These are phyloP conservation scores for Elegia similella DNA, from an alignment of 2,888 invertebrate genomes.

Conservation along the genomic window DNA sequence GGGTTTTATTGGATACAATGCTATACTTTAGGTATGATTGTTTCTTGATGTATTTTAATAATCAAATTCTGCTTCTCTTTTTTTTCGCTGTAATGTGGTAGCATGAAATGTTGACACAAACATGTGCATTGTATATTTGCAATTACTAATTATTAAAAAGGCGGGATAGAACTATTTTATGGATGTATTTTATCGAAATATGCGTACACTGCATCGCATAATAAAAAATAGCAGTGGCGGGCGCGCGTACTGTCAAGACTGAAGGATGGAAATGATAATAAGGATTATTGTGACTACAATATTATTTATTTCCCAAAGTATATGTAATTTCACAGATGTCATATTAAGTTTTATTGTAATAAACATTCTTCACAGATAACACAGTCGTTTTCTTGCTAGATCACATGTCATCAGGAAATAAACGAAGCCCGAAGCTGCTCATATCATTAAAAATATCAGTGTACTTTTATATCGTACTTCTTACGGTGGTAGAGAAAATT, in stretches of 20 bases:
- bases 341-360: constrained; percentile 44
- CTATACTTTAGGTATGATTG: constrained; percentile 1
- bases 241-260: constrained; percentile 30
- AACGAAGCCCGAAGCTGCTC: background rate
- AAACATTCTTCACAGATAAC: constrained; percentile 35
- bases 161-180: background rate
- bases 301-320: constrained; percentile 52
- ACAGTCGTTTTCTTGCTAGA: constrained; percentile 19
- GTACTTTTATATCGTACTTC: background rate
- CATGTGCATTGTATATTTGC: constrained; percentile 7
- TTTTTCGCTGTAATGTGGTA: background rate
- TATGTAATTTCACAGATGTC: constrained; percentile 44
- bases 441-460: background rate
- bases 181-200: background rate
- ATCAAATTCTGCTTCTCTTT: background rate
- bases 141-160: background rate
- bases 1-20: constrained; percentile 7
- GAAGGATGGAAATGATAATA: constrained; percentile 44
- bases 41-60: background rate
- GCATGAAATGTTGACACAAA: background rate
- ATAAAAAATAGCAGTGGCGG: background rate
- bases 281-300: constrained; percentile 43
- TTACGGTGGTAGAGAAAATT: background rate
- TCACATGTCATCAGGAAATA: background rate
- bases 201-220: background rate